Base-by-base conservation (phyloP, 1,140 invertebrate species). In the Trichogramma pretiosum region DNA sequence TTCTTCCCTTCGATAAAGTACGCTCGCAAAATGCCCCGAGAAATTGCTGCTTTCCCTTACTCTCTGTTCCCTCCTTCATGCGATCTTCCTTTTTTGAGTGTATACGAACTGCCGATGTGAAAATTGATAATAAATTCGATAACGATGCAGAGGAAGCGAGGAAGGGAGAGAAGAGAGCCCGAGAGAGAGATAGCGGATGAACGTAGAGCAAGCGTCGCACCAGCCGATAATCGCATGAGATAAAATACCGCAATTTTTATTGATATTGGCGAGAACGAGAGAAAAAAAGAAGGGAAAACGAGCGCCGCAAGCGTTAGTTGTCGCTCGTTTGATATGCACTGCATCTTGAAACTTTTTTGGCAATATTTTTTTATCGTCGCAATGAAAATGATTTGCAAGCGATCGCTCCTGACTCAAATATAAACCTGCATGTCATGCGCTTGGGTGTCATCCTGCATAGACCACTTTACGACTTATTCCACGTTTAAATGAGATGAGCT, bases 61-160 rank as follows among this genome's bases (percentile, higher is more conserved):
- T n/a, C n/a, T n/a, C n/a, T n/a, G n/a, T n/a, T n/a, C n/a, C n/a
- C n/a, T n/a, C n/a, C n/a, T n/a, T n/a, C n/a, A n/a, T n/a, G n/a
- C n/a, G n/a, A n/a, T n/a, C n/a, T n/a, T n/a, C n/a, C n/a, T n/a
- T n/a, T n/a, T n/a, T n/a, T n/a, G n/a, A n/a, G n/a, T n/a, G n/a
- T n/a, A n/a, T n/a, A n/a, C n/a, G n/a, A n/a, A n/a, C n/a, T n/a
- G n/a, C n/a, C n/a, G n/a, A n/a, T n/a, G n/a, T n/a, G 48, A 63
- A 65, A 70, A 68, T 70, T 67, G 67, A 70, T 69, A 68, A 70
- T 70, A 71, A 71, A 71, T 71, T 68, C 57, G 61, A 71, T 71
- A 65, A 68, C 50, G 56, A 30, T 41, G 43, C 48, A 37, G 2
- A 32, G 28, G 3, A 10, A 1, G 11, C 3, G 11, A 39, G 13